Evolutionary conservation across 2,113 vertebrate genomes (phyloP).

Genomic region (Chamaea fasciata): DNA sequence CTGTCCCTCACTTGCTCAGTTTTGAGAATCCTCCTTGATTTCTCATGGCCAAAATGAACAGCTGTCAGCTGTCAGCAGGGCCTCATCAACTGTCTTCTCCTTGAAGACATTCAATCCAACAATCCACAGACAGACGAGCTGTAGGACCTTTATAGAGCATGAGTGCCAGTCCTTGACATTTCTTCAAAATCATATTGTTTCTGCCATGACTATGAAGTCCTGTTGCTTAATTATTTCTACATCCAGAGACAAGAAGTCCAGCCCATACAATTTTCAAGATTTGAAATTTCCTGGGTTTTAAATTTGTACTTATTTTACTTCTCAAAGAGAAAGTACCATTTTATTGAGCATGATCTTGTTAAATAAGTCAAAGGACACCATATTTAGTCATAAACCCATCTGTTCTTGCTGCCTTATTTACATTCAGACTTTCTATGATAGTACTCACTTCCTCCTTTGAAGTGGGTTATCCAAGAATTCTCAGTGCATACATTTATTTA

Average conservation of each 20-base stretch:
- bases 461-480: background rate
- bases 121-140: background rate
- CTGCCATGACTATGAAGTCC: background rate
- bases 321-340: background rate
- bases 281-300: background rate
- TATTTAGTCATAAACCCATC: background rate
- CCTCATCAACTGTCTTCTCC: background rate
- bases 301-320: background rate
- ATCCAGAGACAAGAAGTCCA: background rate
- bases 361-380: background rate
- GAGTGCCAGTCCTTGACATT: rapidly evolving
- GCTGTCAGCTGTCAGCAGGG: background rate
- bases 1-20: background rate
- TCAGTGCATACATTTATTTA: rapidly evolving
- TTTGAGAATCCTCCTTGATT: background rate
- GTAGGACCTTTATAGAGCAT: background rate
- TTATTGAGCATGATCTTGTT: background rate
- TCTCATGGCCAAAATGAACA: background rate
- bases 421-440: background rate
- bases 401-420: background rate
- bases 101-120: background rate
- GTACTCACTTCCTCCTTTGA: background rate
- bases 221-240: background rate
- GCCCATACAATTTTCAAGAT: background rate
- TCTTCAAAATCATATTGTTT: background rate